Percentiles rank a stretch among this genome's conserved stretches.
Conservation (phyloP, 2,888 invertebrate species). For the Griposia aprilina region DNA sequence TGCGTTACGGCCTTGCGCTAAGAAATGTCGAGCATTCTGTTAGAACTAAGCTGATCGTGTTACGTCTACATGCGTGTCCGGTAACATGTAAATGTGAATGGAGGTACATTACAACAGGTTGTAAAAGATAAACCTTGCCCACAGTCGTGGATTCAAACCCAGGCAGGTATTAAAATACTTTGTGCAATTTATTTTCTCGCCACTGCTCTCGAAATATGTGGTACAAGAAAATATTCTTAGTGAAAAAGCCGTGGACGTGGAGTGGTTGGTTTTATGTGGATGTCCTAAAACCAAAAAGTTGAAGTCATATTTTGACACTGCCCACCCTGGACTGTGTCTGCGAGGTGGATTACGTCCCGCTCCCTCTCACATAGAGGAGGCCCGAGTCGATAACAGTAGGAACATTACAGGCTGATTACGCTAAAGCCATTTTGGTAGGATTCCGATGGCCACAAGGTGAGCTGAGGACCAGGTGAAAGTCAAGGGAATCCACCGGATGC, state of each 20-base stretch:
- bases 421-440: not conserved
- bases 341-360: not conserved
- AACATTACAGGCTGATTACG: not conserved
- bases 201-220: not conserved
- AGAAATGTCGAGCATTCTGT: conserved; percentile 2
- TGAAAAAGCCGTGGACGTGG: too few relatives aligned
- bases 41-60: conserved; percentile 8
- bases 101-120: not conserved
- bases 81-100: not conserved
- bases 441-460: too few relatives aligned
- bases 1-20: conserved; percentile 25
- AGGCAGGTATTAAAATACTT: not conserved
- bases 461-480: too few relatives aligned
- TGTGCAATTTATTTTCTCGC: not conserved
- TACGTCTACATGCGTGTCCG: conserved; percentile 21
- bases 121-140: not conserved
- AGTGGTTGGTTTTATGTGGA: too few relatives aligned
- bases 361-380: not conserved
- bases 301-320: not conserved
- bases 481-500: too few relatives aligned
- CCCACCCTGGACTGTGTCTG: too few relatives aligned
- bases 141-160: not conserved
- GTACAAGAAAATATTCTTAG: not conserved
- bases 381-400: not conserved
- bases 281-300: too few relatives aligned